phyloP scores from a whole-genome alignment of 2,888 invertebrate species.

The Steinernema carpocapsae region DNA sequence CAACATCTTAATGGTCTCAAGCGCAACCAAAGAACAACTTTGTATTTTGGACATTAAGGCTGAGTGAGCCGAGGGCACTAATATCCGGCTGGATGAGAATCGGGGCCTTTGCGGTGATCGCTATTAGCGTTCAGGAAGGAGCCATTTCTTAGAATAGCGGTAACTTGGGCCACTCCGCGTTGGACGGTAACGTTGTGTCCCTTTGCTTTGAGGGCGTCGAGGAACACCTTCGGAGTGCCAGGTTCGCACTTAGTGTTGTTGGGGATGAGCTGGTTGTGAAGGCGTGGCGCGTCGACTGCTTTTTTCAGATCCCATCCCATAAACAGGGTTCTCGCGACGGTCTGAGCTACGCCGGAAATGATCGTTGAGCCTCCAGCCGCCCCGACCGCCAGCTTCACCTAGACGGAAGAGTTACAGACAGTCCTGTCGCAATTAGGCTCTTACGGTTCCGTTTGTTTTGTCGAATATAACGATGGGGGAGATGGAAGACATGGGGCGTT shows the following conservation, averaged over 20 bases:
- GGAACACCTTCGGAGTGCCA: conserved; percentile 36
- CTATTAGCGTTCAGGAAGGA: conserved; percentile 1
- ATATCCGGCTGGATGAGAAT: conserved; percentile 12
- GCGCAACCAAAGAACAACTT: conserved; percentile 12
- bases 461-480: conserved; percentile 80
- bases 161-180: conserved; percentile 9
- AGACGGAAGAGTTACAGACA: neutral
- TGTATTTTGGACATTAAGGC: neutral
- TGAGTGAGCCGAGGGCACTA: neutral
- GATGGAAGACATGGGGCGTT: conserved; percentile 88
- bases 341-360: conserved; percentile 39
- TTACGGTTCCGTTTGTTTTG: conserved; percentile 44
- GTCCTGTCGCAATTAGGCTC: neutral
- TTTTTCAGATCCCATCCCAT: conserved; percentile 74
- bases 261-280: conserved; percentile 78
- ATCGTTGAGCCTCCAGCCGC: conserved; percentile 42
- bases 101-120: conserved; percentile 21
- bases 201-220: conserved; percentile 38
- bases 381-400: conserved; percentile 39
- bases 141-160: conserved; percentile 21
- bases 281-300: conserved; percentile 79
- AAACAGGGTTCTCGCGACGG: conserved; percentile 36
- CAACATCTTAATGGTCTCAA: neutral
- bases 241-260: conserved; percentile 37
- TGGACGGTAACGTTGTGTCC: conserved; percentile 40